phyloP scores from a whole-genome alignment of 2,113 vertebrate genomes.

The Chrysemys picta region DNA sequence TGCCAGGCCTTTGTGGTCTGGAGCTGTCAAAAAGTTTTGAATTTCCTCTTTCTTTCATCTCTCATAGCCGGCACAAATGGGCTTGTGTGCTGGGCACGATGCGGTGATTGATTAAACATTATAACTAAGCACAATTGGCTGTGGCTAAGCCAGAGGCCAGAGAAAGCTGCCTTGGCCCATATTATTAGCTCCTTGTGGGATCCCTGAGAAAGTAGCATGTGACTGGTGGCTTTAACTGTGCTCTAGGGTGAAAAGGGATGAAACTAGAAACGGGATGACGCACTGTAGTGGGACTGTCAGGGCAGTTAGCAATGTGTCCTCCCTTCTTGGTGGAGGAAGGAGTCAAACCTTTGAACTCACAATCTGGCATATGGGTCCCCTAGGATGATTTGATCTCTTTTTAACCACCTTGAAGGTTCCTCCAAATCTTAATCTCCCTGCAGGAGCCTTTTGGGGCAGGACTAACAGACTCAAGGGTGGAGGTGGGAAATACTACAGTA shows the following conservation, averaged over 20 bases:
- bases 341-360: neutral
- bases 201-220: neutral
- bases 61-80: neutral
- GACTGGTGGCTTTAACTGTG: neutral
- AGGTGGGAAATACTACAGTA: too few relatives aligned
- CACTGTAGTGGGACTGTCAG: neutral
- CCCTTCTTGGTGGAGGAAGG: too few relatives aligned
- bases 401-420: neutral
- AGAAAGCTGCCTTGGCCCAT: neutral
- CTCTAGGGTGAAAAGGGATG: neutral
- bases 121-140: neutral
- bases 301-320: neutral
- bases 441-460: neutral
- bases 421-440: neutral
- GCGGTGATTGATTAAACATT: too few relatives aligned
- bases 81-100: too few relatives aligned
- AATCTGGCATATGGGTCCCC: neutral
- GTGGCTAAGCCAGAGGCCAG: too few relatives aligned
- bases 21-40: neutral
- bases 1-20: neutral
- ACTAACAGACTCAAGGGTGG: neutral
- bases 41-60: neutral
- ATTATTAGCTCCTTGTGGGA: neutral
- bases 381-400: neutral
- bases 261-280: neutral